phyloP scores from a whole-genome alignment of 2,888 invertebrate genomes.

The Diadegma fenestrale region DNA sequence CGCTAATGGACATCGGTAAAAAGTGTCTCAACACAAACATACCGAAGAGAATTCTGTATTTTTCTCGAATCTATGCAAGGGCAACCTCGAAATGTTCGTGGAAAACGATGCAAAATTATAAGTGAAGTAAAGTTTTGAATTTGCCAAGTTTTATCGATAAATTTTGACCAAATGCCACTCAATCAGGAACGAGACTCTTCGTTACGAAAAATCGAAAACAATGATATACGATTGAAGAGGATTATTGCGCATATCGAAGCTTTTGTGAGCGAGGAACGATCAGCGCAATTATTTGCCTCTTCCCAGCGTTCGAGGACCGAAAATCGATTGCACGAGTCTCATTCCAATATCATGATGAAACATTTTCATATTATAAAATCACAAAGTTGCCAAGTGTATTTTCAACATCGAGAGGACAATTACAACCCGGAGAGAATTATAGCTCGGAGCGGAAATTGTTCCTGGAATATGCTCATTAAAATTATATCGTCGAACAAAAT shows the following conservation, averaged over 20 bases:
- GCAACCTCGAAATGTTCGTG: background rate
- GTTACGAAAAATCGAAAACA: background rate
- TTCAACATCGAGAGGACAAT: background rate
- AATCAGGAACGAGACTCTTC: background rate
- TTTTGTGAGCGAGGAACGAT: background rate
- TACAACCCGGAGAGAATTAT: too few relatives aligned
- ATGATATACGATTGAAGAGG: background rate
- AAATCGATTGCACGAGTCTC: background rate
- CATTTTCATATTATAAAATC: background rate
- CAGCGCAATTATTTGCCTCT: background rate
- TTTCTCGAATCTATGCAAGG: background rate
- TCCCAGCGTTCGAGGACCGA: background rate
- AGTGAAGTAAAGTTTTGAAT: too few relatives aligned
- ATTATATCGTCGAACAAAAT: background rate
- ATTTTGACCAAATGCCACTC: background rate
- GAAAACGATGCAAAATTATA: background rate
- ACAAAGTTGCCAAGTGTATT: background rate
- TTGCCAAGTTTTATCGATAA: background rate
- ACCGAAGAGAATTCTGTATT: constrained; percentile 5
- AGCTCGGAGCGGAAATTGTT: background rate
- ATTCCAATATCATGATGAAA: background rate
- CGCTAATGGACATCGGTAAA: constrained; percentile 18
- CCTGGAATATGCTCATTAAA: constrained; percentile 1
- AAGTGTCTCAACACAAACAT: constrained; percentile 10
- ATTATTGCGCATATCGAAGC: background rate